Evolutionary conservation across 2,797 vertebrate genomes (phyloP), one percentile per base, ranked within the genome.

Genomic region (Enteromius treurensis): DNA sequence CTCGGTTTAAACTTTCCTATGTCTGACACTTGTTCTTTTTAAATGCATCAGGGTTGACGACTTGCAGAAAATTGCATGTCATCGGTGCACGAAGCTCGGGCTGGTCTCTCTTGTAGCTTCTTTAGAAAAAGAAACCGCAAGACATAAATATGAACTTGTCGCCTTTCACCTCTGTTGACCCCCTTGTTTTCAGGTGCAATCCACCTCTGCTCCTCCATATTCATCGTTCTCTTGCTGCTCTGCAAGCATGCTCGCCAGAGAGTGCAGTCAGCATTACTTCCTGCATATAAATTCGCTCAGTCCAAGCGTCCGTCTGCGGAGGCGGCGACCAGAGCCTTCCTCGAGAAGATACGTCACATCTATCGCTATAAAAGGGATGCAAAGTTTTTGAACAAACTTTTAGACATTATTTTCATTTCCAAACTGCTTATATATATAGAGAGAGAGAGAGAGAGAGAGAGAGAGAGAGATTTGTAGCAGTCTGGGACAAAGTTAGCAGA

Each of bases 291-390:
- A 96, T 89, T 99, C 96, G 0, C 95, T 94, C 14, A 98, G 96
- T 88, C 93, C 94, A 9, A 99, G 96, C 0, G 97, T 97, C 90
- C 97, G 96, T 47, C 96, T 93, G 87, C 98, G 94, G 75, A 99
- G 92, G 78, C 96, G 95, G 42, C 97, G 92, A 26, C 97, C 97
- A 0, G 98, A 97, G 1, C 98, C 97, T 90, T 99, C 97, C 92
- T 99, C 97, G 80, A 99, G 93, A 89, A 99, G 93, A 90, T 99
- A 99, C 2, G 97, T 97, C 93, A 99, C 97, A 47, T 99, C 98
- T n/a, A 99, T 97, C 86, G 96, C 98, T 99, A 95, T 86, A 88
- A 83, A 23, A 82, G 87, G 90, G 64, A 92, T 26, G 82, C 53
- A 88, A 67, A 0, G 23, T 29, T 49, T 29, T 47, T 0, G 21